Percentiles rank a stretch among this genome's conserved stretches.
phyloP scores from a whole-genome alignment of 2,888 invertebrate species.

The Magallana nippona region DNA sequence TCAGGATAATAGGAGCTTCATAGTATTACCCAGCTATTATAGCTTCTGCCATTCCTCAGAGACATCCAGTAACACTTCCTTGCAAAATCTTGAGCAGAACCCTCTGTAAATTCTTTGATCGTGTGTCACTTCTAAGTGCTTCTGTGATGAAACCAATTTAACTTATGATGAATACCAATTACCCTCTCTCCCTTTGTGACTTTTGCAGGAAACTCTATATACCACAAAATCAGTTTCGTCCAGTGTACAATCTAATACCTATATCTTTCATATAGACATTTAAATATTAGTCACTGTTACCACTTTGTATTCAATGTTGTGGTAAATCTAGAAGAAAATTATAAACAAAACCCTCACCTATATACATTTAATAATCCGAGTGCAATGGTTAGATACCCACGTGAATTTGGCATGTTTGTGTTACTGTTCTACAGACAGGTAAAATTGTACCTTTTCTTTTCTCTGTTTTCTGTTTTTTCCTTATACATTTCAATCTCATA shows the following conservation, averaged over 20 bases:
- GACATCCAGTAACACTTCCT: too few species aligned
- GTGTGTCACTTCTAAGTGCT: slow-evolving; percentile 2
- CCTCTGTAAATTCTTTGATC: neutral
- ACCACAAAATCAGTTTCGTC: too few species aligned
- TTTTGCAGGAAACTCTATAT: too few species aligned
- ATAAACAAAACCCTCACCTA: slow-evolving; percentile 7
- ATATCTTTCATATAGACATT: neutral
- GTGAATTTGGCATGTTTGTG: neutral
- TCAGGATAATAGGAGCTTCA: too few species aligned
- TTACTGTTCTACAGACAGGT: slow-evolving; percentile 8
- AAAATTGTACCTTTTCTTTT: neutral
- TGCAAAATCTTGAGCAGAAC: too few species aligned
- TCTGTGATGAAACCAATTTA: too few species aligned
- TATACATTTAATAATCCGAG: slow-evolving; percentile 26
- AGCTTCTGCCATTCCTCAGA: too few species aligned
- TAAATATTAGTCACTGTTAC: neutral
- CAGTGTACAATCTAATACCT: neutral
- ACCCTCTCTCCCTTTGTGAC: too few species aligned
- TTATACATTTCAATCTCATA: too few species aligned
- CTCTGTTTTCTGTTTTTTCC: neutral
- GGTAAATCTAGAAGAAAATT: neutral
- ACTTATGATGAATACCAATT: too few species aligned
- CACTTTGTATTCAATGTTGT: neutral
- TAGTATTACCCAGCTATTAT: too few species aligned
- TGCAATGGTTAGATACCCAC: neutral